Evolutionary conservation across 2,797 vertebrate genomes (phyloP), one percentile per base, ranked within the genome.

Genomic region (Pogonophryne albipinna): DNA sequence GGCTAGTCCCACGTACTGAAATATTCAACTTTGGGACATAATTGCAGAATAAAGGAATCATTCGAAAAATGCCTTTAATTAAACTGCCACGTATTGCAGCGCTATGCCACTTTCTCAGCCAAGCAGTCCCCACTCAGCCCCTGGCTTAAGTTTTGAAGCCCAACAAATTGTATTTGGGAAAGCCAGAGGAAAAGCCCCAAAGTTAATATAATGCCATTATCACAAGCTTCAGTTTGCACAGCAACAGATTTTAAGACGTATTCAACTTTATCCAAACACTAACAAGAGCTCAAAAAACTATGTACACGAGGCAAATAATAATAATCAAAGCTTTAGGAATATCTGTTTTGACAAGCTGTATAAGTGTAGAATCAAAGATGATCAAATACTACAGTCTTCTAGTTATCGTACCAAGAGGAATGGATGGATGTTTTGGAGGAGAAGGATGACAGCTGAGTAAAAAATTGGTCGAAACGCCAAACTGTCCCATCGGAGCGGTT

Each of bases 361-460:
- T 59, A 61, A 67, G 52, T 14, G 6, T 63, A 60, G 55, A 76
- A 87, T 66, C 58, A 82, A 59, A 72, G 51, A 83, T 61, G 52
- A 87, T 80, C 63, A 78, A 84, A 83, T 55, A 51, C 53, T 55
- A 10, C 63, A 77, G 71, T 60, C 67, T 74, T 80, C 83, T 82
- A 81, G 80, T 84, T 86, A 64, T 75, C 23, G 8, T n/a, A 65
- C 64, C 64, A 58, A 62, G 66, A 80, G 4, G 47, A 66, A 70
- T 17, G 66, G 55, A 78, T 74, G 77, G 74, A 74, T 66, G 50
- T 17, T 38, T 66, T 19, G 64, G 20, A 71, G 74, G 76, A 86
- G 80, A 81, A 76, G 45, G 76, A 90, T 76, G 81, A 72, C 34
- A 47, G 76, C 74, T 66, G 80, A 83, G 68, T 51, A 76, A 57